phyloP scores from a whole-genome alignment of 2,113 vertebrate genomes.

The Corvus cornix region DNA sequence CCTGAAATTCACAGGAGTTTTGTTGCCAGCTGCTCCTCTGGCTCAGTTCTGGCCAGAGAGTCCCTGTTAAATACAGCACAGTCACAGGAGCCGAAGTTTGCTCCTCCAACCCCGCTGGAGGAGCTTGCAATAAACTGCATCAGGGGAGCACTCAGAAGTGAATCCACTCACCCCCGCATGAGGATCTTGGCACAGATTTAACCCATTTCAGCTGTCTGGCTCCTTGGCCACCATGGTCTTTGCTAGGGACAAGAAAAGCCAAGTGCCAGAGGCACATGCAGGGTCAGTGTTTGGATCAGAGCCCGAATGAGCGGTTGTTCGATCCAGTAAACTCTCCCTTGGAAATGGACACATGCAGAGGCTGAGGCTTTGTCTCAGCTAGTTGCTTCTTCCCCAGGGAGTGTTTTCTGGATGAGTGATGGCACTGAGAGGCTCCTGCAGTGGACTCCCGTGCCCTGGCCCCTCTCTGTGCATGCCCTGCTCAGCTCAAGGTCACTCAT shows the following conservation, averaged over 20 bases:
- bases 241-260: neutral
- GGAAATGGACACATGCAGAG: neutral
- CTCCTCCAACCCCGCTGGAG: neutral
- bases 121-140: constrained; percentile 3
- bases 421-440: neutral
- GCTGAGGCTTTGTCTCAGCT: neutral
- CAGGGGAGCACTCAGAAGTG: rapidly evolving
- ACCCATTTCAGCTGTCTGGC: neutral
- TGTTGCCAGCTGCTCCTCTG: neutral
- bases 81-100: neutral
- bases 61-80: neutral
- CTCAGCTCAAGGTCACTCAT: neutral
- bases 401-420: neutral
- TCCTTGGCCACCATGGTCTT: neutral
- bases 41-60: neutral
- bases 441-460: neutral
- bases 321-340: neutral
- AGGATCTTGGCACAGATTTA: neutral
- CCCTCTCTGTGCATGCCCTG: neutral
- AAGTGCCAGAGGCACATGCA: neutral
- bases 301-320: rapidly evolving
- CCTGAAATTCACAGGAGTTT: neutral
- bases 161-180: neutral
- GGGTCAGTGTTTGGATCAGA: neutral
- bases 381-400: neutral